These are phyloP conservation scores for Pasiphila rectangulata DNA, from an alignment of 2,888 invertebrate species.

Conservation along the genomic window DNA sequence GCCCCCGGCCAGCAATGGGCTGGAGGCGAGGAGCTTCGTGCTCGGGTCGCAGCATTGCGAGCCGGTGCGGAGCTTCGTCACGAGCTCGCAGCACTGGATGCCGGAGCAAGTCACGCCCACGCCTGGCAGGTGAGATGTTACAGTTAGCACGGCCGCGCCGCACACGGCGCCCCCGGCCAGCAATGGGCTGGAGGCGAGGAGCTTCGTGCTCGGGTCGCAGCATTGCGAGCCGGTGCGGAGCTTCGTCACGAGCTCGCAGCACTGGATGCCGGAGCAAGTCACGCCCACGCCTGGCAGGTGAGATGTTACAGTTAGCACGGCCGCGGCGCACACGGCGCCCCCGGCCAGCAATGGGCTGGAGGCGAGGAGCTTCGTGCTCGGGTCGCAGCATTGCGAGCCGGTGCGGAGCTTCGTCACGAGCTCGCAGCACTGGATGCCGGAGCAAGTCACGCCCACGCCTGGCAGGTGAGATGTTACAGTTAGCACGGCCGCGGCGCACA, in stretches of 20 bases:
- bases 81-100: constrained; percentile 62
- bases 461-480: constrained; percentile 45
- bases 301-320: neutral
- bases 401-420: constrained; percentile 68
- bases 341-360: constrained; percentile 36
- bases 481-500: constrained; percentile 20
- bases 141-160: constrained; percentile 15
- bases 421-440: constrained; percentile 63
- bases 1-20: constrained; percentile 36
- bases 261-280: constrained; percentile 67
- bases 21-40: constrained; percentile 57
- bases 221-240: constrained; percentile 58
- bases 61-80: constrained; percentile 63
- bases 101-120: constrained; percentile 70
- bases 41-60: constrained; percentile 55
- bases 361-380: constrained; percentile 64
- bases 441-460: constrained; percentile 69
- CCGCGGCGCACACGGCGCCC: constrained; percentile 25
- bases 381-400: constrained; percentile 49
- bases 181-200: constrained; percentile 48
- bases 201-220: constrained; percentile 59
- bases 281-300: constrained; percentile 69
- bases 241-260: constrained; percentile 62
- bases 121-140: constrained; percentile 51
- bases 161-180: constrained; percentile 27